Conservation (phyloP, 1,140 invertebrate species). For the Brachionus rubens region DNA sequence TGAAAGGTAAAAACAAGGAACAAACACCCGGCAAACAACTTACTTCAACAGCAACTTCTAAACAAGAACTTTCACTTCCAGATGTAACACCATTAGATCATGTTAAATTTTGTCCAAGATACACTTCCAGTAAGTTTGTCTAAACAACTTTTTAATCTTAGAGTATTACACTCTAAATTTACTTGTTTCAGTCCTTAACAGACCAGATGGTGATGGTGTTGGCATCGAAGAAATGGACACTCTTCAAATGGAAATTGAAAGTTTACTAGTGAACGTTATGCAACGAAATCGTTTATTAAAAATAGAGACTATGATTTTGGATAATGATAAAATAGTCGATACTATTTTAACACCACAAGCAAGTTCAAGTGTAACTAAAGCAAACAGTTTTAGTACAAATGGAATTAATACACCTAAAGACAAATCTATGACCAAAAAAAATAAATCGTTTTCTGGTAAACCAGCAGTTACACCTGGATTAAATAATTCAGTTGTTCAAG, state of each 20-base stretch:
- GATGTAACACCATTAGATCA: slow-evolving; percentile 59
- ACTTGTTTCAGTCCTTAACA: slow-evolving; percentile 61
- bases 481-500: slow-evolving; percentile 51
- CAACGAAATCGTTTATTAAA: slow-evolving; percentile 46
- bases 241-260: slow-evolving; percentile 81
- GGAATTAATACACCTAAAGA: background rate
- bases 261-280: slow-evolving; percentile 72
- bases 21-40: background rate
- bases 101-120: slow-evolving; percentile 55
- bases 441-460: slow-evolving; percentile 46
- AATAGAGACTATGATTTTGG: slow-evolving; percentile 36
- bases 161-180: slow-evolving; percentile 46
- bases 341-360: slow-evolving; percentile 49
- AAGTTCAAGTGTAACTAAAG: background rate
- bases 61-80: slow-evolving; percentile 54
- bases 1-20: slow-evolving; percentile 33
- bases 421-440: slow-evolving; percentile 28
- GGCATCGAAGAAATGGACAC: slow-evolving; percentile 75
- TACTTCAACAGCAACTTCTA: background rate
- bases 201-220: slow-evolving; percentile 67
- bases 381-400: background rate
- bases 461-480: background rate
- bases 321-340: slow-evolving; percentile 26
- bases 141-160: slow-evolving; percentile 27
- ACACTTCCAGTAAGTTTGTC: slow-evolving; percentile 53